These are phyloP conservation scores for Bos javanicus DNA, from an alignment of 2,113 vertebrate genomes.

Conservation along the genomic window DNA sequence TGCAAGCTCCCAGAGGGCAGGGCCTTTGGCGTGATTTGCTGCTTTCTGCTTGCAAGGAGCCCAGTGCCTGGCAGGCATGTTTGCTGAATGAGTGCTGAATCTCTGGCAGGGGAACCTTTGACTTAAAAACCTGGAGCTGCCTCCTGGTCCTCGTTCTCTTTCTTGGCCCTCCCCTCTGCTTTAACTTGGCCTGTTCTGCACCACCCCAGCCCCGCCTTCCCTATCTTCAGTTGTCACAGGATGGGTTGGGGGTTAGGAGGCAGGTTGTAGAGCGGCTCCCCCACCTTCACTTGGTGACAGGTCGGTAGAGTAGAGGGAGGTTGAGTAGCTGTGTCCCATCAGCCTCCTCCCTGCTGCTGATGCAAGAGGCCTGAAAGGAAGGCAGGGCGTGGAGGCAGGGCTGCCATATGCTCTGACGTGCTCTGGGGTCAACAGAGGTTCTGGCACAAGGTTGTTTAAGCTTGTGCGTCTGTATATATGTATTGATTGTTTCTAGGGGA, in stretches of 20 bases:
- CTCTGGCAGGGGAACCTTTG: background rate
- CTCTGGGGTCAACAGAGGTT: background rate
- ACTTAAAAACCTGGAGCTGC: background rate
- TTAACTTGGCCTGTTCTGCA: background rate
- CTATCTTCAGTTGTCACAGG: background rate
- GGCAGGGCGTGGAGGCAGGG: background rate
- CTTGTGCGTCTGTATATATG: background rate
- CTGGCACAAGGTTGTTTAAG: background rate
- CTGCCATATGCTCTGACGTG: background rate
- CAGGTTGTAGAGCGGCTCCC: background rate
- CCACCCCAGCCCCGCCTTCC: background rate
- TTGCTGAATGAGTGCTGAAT: background rate
- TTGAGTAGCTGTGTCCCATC: background rate
- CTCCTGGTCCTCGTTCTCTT: background rate
- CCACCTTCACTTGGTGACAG: background rate
- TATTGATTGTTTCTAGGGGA: background rate
- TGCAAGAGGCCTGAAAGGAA: background rate
- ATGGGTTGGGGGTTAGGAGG: background rate
- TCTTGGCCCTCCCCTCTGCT: background rate
- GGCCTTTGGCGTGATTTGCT: background rate
- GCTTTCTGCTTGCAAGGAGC: background rate
- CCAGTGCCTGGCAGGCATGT: background rate
- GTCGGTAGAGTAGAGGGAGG: background rate
- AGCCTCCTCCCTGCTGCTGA: background rate
- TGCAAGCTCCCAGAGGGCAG: background rate